A percentile compares a stretch with the other conserved stretches of the same genome.
These are phyloP conservation scores for Oreocharis arfaki DNA, from an alignment of 2,113 vertebrate genomes.

Conservation along the genomic window DNA sequence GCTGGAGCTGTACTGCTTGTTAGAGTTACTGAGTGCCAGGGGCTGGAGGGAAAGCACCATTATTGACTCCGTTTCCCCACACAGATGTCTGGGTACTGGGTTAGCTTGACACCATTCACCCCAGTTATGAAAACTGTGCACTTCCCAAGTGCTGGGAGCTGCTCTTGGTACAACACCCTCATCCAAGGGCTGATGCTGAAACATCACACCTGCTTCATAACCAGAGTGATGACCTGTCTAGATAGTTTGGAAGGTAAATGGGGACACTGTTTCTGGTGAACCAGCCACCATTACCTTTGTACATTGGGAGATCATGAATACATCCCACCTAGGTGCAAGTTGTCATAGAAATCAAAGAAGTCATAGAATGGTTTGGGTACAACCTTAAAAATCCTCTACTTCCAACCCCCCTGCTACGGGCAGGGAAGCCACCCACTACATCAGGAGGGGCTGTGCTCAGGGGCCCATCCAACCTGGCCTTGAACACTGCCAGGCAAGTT, in stretches of 20 bases:
- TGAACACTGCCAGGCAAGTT: neutral
- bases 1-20: neutral
- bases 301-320: neutral
- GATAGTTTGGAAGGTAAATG: neutral
- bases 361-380: neutral
- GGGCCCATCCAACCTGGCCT: no score
- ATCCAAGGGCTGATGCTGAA: neutral
- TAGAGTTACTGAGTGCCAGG: neutral
- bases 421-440: neutral
- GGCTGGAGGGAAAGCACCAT: neutral
- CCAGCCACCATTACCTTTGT: neutral
- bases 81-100: neutral
- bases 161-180: neutral
- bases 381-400: neutral
- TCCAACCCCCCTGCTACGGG: neutral
- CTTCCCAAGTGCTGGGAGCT: neutral
- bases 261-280: neutral
- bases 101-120: neutral
- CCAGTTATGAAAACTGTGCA: neutral
- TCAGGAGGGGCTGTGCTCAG: neutral
- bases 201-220: neutral
- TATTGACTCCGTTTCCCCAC: neutral
- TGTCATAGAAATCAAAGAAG: neutral
- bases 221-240: neutral
- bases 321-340: neutral